Evolutionary conservation across 2,113 vertebrate species (phyloP).

Genomic region (Platycercus adscitus): DNA sequence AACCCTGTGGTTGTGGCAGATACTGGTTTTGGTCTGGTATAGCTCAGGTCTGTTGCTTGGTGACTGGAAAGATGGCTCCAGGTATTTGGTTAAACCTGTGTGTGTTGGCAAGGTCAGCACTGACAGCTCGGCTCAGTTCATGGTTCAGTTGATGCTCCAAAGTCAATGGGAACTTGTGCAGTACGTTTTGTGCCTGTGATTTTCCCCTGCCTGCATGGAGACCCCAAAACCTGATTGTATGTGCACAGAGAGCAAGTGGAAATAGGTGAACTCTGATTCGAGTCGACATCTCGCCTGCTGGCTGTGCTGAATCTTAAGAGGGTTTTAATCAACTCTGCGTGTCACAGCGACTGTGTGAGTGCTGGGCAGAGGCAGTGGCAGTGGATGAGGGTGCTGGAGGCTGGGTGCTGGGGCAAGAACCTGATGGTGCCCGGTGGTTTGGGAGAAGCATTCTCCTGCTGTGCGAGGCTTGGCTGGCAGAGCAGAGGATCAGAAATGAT

Average conservation of each 20-base stretch:
- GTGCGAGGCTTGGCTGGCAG: not conserved
- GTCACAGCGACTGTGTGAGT: not conserved
- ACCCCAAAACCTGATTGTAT: not conserved
- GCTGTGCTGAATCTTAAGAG: not conserved
- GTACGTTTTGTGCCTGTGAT: not conserved
- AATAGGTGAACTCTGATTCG: not conserved
- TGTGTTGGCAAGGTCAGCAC: not conserved
- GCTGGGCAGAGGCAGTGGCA: fast-evolving
- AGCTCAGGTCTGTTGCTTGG: not conserved
- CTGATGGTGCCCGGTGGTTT: not conserved
- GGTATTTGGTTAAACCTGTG: not conserved
- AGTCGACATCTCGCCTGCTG: not conserved
- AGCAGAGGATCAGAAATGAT: not conserved
- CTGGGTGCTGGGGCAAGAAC: fast-evolving
- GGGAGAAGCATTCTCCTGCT: not conserved
- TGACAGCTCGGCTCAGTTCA: fast-evolving
- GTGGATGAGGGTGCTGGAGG: not conserved
- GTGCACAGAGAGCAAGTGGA: not conserved
- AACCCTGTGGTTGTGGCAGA: fast-evolving
- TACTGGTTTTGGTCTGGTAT: fast-evolving
- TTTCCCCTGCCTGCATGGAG: not conserved
- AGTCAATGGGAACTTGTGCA: fast-evolving
- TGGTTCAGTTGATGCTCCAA: not conserved
- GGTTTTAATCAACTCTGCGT: not conserved
- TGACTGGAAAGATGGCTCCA: not conserved